Evolutionary conservation across 64 coral and sea anemone genomes (phyloP), one percentile per base, ranked within the genome.

Genomic region (Stylophora pistillata): DNA sequence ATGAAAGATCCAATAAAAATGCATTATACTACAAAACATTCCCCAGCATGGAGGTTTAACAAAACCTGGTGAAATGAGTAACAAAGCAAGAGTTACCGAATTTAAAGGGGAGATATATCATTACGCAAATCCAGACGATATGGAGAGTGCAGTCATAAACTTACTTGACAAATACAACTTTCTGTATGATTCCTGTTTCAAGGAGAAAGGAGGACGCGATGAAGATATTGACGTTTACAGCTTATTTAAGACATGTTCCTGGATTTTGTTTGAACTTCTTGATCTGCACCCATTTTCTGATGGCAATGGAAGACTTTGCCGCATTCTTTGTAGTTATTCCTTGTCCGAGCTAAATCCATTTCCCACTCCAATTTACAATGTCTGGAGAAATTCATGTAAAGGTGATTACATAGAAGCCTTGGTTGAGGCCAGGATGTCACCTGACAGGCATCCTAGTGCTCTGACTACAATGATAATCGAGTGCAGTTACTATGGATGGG

Each of bases 381-480:
- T 96, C 76, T 96, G 73, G 78, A 92, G 79, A 89, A 54, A 89
- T 56, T 92, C 89, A 15, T 74, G 53, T 31, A 96, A 85, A 81
- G 80, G 86, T 56, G 94, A 92, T 60, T 96, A 89, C 25, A 74
- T 89, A 3, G 66, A 89, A 53, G 94, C 94, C 23, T 86, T 96
- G 28, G 86, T 96, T 30, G 87, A 88, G 41, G 79, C 86, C 13
- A 89, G 94, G 61, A 92, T 56, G 74, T 86, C 88, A 79, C 53
- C 79, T 28, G 15, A 9, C 18, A 55, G 92, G 25, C 30, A 89
- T 33, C 94, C 94, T 0, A 23, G 74, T 82, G 87, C 86, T 53
- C 54, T 95, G 18, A 74, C 90, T 13, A 89, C 94, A 20, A 95
- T 95, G 89, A 95, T 95, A 12, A 95, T 92, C 25, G 94, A 95